Conservation (phyloP, 2,113 vertebrate species). For the Oncorhynchus nerka region DNA sequence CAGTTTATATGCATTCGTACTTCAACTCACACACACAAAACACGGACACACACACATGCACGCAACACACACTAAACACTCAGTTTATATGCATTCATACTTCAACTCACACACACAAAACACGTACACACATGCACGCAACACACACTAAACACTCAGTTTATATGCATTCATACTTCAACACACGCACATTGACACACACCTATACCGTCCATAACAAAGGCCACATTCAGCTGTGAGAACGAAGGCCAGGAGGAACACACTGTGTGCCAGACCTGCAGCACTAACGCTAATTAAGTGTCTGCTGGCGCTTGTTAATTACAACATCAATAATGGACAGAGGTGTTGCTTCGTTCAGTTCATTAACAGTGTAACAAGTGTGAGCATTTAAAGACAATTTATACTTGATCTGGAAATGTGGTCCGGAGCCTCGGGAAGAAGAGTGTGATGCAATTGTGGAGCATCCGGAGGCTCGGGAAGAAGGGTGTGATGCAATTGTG, state of each 20-base stretch:
- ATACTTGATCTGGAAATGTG: too few species aligned
- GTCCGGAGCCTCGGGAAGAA: too few species aligned
- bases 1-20: too few species aligned
- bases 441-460: too few species aligned
- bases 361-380: not conserved
- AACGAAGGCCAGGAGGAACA: not conserved
- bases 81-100: too few species aligned
- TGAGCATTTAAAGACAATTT: too few species aligned
- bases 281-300: not conserved
- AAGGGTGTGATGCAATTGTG: too few species aligned
- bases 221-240: not conserved
- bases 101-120: not conserved
- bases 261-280: not conserved
- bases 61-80: too few species aligned
- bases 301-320: not conserved
- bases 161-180: not conserved
- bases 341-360: not conserved
- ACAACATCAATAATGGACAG: not conserved
- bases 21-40: too few species aligned
- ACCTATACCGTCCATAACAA: not conserved
- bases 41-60: too few species aligned
- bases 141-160: not conserved
- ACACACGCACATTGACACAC: not conserved
- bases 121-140: not conserved
- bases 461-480: too few species aligned